A percentile compares a stretch with the other conserved stretches of the same genome.
Evolutionary conservation across 2,113 vertebrate genomes (phyloP).

Genomic region (Seriola aureovittata): DNA sequence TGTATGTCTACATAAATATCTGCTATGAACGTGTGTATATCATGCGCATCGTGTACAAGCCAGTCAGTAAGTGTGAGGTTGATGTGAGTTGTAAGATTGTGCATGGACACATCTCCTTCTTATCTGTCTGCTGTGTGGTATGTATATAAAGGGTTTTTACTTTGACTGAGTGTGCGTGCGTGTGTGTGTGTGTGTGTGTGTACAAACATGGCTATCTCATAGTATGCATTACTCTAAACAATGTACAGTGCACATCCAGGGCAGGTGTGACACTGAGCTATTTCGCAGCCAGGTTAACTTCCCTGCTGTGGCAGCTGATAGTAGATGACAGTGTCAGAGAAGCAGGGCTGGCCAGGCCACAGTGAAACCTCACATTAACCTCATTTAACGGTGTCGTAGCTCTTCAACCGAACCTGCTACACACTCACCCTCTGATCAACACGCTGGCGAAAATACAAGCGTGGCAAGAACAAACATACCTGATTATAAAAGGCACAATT

Average conservation of each 20-base stretch:
- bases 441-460: slow-evolving; percentile 2
- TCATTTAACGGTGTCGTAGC: slow-evolving; percentile 69
- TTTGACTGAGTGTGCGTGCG: background rate
- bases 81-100: background rate
- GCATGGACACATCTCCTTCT: background rate
- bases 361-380: slow-evolving; percentile 71
- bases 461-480: background rate
- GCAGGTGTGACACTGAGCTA: background rate
- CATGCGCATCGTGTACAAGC: background rate
- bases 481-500: background rate
- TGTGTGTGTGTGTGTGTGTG: background rate
- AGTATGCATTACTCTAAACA: background rate
- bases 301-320: slow-evolving; percentile 31
- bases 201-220: background rate
- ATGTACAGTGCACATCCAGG: background rate
- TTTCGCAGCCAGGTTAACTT: slow-evolving; percentile 3
- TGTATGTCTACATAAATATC: slow-evolving; percentile 3
- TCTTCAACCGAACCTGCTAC: slow-evolving; percentile 55
- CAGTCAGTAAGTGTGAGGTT: background rate
- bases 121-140: background rate
- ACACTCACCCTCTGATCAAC: slow-evolving; percentile 26
- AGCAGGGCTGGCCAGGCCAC: slow-evolving; percentile 43
- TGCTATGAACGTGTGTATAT: background rate
- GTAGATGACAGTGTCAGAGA: slow-evolving; percentile 43
- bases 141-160: background rate